Evolutionary conservation across 92 coral and sea anemone genomes (phyloP).

Genomic region (Parazoanthus darwini): DNA sequence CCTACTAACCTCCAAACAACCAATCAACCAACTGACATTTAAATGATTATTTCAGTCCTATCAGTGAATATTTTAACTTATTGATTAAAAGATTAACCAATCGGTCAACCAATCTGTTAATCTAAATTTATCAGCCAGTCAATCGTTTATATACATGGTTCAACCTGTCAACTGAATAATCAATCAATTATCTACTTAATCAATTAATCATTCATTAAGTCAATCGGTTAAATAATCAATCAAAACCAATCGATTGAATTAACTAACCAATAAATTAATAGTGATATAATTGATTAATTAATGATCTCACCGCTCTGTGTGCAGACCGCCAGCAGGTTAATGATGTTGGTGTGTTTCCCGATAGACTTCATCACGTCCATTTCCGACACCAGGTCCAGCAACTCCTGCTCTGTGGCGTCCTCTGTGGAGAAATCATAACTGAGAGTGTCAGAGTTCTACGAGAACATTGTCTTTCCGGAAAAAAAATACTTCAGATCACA

Average conservation of each 20-base stretch:
- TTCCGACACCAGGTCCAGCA: slow-evolving; percentile 89
- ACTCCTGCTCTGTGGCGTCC: slow-evolving; percentile 91
- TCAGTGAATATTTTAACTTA: too few species aligned
- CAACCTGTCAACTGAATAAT: not conserved
- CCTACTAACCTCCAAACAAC: too few species aligned
- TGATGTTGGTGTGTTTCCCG: slow-evolving; percentile 90
- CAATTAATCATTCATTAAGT: not conserved
- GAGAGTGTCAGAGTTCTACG: not conserved
- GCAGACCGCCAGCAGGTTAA: slow-evolving; percentile 91
- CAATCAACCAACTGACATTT: too few species aligned
- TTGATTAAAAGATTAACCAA: too few species aligned
- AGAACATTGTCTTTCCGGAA: not conserved
- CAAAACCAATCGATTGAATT: not conserved
- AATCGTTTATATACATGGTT: too few species aligned
- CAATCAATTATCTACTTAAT: not conserved
- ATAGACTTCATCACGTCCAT: slow-evolving; percentile 98
- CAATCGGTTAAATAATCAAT: not conserved
- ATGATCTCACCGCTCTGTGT: slow-evolving; percentile 73
- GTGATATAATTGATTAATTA: not conserved
- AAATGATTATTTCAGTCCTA: too few species aligned
- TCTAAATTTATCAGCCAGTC: not conserved
- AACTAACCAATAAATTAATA: not conserved
- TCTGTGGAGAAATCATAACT: slow-evolving; percentile 46
- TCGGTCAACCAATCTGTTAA: too few species aligned
- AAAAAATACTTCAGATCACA: not conserved